These are phyloP conservation scores for Pseudonaja textilis DNA, from an alignment of 2,113 vertebrate genomes.

Conservation along the genomic window DNA sequence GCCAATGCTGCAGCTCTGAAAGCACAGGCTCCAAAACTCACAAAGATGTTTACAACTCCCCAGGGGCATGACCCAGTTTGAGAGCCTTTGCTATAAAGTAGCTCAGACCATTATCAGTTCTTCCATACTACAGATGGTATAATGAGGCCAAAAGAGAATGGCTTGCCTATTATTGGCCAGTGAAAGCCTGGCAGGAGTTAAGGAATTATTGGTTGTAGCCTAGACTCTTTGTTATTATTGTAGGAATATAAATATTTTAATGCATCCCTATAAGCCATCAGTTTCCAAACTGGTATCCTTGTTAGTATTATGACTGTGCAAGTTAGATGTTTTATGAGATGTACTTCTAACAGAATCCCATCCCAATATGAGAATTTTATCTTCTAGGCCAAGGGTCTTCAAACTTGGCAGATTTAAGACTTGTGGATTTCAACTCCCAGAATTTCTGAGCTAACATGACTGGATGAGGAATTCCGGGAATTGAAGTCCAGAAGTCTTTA, in stretches of 20 bases:
- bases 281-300: background rate
- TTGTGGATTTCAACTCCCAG: too few relatives aligned
- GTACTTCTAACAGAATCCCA: background rate
- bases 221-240: background rate
- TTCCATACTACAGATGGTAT: background rate
- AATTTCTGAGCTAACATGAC: too few relatives aligned
- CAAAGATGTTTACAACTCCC: background rate
- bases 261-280: background rate
- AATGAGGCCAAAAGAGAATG: background rate
- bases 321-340: background rate
- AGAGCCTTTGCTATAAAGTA: background rate
- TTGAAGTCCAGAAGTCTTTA: too few relatives aligned
- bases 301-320: background rate
- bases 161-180: background rate
- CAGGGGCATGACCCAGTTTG: background rate
- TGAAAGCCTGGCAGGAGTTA: background rate
- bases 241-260: background rate
- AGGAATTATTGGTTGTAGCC: background rate
- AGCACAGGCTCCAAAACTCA: background rate
- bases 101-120: background rate
- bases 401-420: too few relatives aligned
- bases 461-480: too few relatives aligned
- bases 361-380: background rate
- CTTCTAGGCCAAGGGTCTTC: background rate
- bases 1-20: background rate